Evolutionary conservation across 2,888 invertebrate genomes (phyloP), one percentile per base, ranked within the genome.

Genomic region (Opisthograptis luteolata): DNA sequence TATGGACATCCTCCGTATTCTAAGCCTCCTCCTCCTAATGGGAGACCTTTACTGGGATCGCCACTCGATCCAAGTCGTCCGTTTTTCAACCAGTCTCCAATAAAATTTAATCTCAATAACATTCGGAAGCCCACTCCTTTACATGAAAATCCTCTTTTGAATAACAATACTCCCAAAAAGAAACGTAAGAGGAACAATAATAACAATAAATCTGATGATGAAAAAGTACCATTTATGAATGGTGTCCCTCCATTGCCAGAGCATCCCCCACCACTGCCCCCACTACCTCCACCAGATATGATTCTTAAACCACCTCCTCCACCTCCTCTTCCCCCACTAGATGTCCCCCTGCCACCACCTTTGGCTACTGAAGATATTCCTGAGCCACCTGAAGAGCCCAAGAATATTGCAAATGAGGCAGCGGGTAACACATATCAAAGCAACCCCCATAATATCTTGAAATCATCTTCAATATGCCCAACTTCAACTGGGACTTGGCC

Each of bases 101-200:
- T 91, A 54, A 79, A 90, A 58, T 91, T 91, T 67, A 90, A 91
- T 73, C 71, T 91, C 2, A 88, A 87, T 59, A 83, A 76, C 49
- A 71, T 78, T 52, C 78, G 81, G 55, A 89, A 88, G 67, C 76
- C 85, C 50, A 67, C 84, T 50, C 87, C 86, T n/a, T 64, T 85
- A 55, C 76, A 78, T 61, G 89, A 86, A 68, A 90, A 87, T 66
- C 90, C 88, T 31, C 79, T 90, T 12, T 30, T 51, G 17, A 88
- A 81, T 58, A 82, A 70, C 64, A 93, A 92, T 47, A 92, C 91
- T 7, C 91, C 92, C 0, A 95, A 96, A 87, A 96, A 95, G 85
- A 96, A 96, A 75, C 93, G 95, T 41, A 96, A 95, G 83, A 93
- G 94, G 61, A 67, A 64, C 56, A 95, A 94, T 69, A 93, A 93